Evolutionary conservation across 1,140 invertebrate species (phyloP).

Genomic region (Drosophila nigromelanica): DNA sequence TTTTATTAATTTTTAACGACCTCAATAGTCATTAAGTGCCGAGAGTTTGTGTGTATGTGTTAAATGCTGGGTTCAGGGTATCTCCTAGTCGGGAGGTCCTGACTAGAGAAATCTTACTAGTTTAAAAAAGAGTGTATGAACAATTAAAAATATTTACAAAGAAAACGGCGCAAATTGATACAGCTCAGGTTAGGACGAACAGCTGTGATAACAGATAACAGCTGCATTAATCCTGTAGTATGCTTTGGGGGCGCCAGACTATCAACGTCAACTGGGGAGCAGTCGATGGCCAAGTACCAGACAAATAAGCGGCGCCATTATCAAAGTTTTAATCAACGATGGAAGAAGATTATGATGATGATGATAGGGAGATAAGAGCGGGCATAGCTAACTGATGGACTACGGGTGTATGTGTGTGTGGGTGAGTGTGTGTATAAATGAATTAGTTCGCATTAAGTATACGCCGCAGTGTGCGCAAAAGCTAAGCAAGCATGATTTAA

Average conservation of each 20-base stretch:
- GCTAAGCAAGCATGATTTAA: conserved; percentile 62
- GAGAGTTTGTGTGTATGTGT: no score
- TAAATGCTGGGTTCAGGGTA: no score
- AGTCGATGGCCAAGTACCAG: conserved; percentile 19
- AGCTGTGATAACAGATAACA: conserved; percentile 11
- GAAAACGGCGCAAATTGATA: no score
- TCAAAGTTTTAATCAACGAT: conserved; percentile 37
- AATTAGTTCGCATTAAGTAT: conserved; percentile 81
- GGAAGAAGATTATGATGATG: conserved; percentile 33
- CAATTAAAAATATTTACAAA: no score
- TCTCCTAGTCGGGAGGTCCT: no score
- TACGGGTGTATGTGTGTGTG: conserved; percentile 15
- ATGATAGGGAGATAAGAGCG: background rate
- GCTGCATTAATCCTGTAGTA: conserved; percentile 40
- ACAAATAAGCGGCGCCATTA: conserved; percentile 43
- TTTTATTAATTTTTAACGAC: no score
- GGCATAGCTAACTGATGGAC: conserved; percentile 25
- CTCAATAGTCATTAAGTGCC: no score
- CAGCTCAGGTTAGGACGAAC: background rate
- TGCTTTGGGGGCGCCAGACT: conserved; percentile 7
- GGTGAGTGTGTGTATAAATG: conserved; percentile 59
- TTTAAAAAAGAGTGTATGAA: no score
- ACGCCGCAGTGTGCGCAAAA: conserved; percentile 51
- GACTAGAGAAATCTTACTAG: no score
- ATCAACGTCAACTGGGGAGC: conserved; percentile 17